Evolutionary conservation across 1,140 invertebrate species (phyloP).

Genomic region (Sycobia sp.): DNA sequence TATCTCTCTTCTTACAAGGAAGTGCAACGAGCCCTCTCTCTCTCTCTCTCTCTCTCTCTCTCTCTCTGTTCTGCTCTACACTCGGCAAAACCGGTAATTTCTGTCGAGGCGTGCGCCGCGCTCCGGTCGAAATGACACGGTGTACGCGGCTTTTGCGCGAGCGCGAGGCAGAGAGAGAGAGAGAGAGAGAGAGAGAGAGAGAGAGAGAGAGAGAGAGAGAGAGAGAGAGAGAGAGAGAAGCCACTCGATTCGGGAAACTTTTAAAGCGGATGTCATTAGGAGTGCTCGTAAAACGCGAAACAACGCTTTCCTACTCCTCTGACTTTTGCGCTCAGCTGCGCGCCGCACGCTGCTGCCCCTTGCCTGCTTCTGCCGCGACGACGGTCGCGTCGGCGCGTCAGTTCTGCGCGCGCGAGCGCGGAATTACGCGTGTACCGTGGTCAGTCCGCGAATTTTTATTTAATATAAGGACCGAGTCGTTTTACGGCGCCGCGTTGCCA

Average conservation of each 20-base stretch:
- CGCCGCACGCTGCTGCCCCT: too few species aligned
- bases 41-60: too few species aligned
- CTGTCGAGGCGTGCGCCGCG: not conserved
- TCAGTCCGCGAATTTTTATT: constrained; percentile 25
- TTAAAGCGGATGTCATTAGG: constrained; percentile 31
- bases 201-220: not conserved
- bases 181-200: not conserved
- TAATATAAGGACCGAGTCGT: not conserved
- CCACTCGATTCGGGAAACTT: constrained; percentile 30
- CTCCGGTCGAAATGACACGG: constrained; percentile 21
- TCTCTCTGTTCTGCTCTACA: too few species aligned
- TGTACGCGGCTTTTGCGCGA: too few species aligned
- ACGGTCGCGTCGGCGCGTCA: too few species aligned
- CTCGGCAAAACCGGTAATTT: constrained; percentile 22
- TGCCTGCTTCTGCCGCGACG: too few species aligned
- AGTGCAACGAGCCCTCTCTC: too few species aligned
- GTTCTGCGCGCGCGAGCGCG: not conserved
- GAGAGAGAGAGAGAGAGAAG: not conserved
- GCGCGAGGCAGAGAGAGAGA: too few species aligned
- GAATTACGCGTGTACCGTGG: too few species aligned
- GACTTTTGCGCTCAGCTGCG: not conserved
- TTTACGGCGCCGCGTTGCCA: constrained; percentile 2
- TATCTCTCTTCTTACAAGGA: constrained; percentile 7
- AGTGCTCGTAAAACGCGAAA: constrained; percentile 19
- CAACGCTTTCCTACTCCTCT: constrained; percentile 7